Evolutionary conservation across 2,797 vertebrate species (phyloP), one percentile per base, ranked within the genome.

Genomic region (Catharus ustulatus): DNA sequence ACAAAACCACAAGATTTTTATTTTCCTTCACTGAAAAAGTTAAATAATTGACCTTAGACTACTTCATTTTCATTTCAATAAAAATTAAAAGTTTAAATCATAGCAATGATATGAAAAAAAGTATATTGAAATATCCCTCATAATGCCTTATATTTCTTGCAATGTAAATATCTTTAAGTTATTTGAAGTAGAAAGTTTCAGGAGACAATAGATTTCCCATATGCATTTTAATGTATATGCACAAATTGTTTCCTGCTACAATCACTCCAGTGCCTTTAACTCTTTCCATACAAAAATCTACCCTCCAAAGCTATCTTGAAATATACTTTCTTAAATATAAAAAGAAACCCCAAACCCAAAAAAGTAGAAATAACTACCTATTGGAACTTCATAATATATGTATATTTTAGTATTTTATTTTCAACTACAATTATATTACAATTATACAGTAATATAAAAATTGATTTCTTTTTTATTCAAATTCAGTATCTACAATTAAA

Each of bases 341-440:
- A 30, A 26, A 20, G 30, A 30, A 30, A 5, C 2, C 18, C 0
- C 2, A 2, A 2, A 29, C 0, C 2, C 21, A 13, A 34, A 57
- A 93, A 90, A 24, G 1, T 14, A 81, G 59, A 87, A 85, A 91
- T 72, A 95, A 57, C 55, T 73, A 77, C 30, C 8, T 13, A 24
- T 59, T n/a, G 55, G 42, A 79, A 22, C 77, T 54, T 27, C 29
- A 79, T 69, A 86, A 84, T 74, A 21, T 58, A 68, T 95, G 97
- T 94, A 29, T 42, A 32, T 8, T 81, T 87, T 67, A 84, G 45
- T 45, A 86, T 75, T 96, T 88, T 78, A 85, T 90, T 96, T 94
- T 94, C 55, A 73, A 48, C 23, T 95, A 51, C 30, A 61, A 58
- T 11, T 75, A 59, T 66, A 32, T 92, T 90, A 42, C 3, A 29